Base-by-base conservation (phyloP, 1,140 invertebrate genomes). In the Bombus impatiens region DNA sequence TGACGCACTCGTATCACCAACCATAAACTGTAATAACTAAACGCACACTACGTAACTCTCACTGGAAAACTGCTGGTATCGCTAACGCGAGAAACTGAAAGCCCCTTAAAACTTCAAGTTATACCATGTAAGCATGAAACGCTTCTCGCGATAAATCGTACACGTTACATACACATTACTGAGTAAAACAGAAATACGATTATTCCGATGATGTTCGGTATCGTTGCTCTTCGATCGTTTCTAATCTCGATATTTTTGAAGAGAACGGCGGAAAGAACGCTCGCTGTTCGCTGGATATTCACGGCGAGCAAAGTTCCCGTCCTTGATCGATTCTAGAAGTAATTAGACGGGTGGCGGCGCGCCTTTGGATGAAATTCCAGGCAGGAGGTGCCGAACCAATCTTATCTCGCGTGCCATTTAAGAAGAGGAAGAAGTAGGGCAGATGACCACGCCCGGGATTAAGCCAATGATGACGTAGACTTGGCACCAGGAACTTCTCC, bases 271-370 rank as follows among this genome's bases (percentile, higher is more conserved):
- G 78, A 71, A 82, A 67, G 57, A 67, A 77, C 42, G 72, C 8
- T 37, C 1, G 42, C 28, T 42, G 42, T 28, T 72, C 70, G 76
- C 70, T 87, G 80, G 92, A 92, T 88, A 92, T 92, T 93, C 92
- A 86, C 87, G 88, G 82, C 82, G 87, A 87, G 80, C 87, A 68
- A 90, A 91, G 92, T 92, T 91, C 91, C 83, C 90, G 86, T 82
- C 84, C 89, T 90, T 88, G 89, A 91, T 88, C 91, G 89, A 92
- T 90, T 90, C 83, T 72, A 91, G 84, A 89, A 90, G 91, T 90
- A 89, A 92, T 92, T 92, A 91, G 90, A 91, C 78, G 82, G 86
- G 72, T 74, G 87, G 76, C 90, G 84, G 76, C 90, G 84, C 90
- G 82, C 74, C 81, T 88, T 57, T 86, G 77, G 89, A 90, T 90